phyloP scores from a whole-genome alignment of 2,113 vertebrate species.

The Furnarius figulus region DNA sequence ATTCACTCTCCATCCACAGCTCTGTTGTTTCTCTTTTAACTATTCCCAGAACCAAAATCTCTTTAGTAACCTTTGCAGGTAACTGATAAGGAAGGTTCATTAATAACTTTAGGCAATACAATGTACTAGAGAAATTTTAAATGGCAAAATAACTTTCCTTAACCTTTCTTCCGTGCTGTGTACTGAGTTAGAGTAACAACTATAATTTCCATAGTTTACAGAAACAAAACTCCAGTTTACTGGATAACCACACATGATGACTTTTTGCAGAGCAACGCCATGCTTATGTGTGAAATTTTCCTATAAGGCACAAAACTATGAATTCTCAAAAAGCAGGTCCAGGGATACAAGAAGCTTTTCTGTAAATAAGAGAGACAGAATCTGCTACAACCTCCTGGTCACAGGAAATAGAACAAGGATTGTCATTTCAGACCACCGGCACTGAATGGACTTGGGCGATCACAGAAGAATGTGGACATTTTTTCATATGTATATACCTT shows the following conservation, averaged over 20 bases:
- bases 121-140: not conserved
- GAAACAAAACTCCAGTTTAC: not conserved
- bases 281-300: not conserved
- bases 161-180: not conserved
- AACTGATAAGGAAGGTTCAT: not conserved
- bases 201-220: not conserved
- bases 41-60: not conserved
- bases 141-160: not conserved
- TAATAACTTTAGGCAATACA: not conserved
- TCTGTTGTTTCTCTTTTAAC: not conserved
- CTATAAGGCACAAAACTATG: not conserved
- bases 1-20: not conserved
- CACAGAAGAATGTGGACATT: not conserved
- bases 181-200: not conserved
- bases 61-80: not conserved
- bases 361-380: not conserved
- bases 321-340: not conserved
- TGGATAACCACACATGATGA: not conserved
- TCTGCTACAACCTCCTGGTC: not conserved
- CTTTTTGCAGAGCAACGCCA: not conserved
- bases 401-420: not conserved
- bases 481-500: not conserved
- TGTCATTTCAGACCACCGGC: not conserved
- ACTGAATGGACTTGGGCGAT: not conserved
- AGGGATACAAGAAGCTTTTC: not conserved